Percentiles rank a stretch among this genome's conserved stretches.
These are phyloP conservation scores for Eupithecia inturbata DNA, from an alignment of 2,888 invertebrate species.

Conservation along the genomic window DNA sequence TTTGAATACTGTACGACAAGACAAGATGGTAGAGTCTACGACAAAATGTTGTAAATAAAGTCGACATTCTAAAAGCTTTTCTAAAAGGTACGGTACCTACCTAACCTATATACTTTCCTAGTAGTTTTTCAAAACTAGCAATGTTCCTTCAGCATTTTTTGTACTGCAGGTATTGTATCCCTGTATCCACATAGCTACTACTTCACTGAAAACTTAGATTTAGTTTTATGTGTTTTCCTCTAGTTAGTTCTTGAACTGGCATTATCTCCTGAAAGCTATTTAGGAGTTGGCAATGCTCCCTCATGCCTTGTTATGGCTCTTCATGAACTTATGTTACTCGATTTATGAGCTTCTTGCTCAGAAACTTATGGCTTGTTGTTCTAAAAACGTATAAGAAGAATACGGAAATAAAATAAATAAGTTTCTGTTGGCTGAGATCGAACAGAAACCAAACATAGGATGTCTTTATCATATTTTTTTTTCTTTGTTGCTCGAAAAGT, in stretches of 20 bases:
- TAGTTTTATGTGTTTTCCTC: slow-evolving; percentile 10
- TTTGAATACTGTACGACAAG: too few relatives aligned
- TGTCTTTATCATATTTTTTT: neutral
- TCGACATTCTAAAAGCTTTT: neutral
- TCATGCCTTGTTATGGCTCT: slow-evolving; percentile 20
- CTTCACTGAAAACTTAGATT: neutral
- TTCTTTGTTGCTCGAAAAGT: too few relatives aligned
- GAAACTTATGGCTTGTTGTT: slow-evolving; percentile 3
- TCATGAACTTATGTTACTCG: slow-evolving; percentile 14
- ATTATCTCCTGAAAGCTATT: slow-evolving; percentile 25
- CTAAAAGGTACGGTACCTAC: too few relatives aligned
- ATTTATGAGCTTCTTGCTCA: neutral
- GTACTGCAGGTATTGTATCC: neutral
- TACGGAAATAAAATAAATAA: neutral
- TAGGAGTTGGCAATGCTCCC: slow-evolving; percentile 31
- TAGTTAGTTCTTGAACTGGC: slow-evolving; percentile 20
- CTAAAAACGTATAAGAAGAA: neutral
- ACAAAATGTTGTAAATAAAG: neutral
- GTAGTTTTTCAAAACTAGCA: neutral
- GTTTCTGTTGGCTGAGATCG: neutral
- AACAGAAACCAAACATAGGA: neutral
- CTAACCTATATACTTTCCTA: neutral
- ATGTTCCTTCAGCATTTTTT: neutral
- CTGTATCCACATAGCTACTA: neutral
- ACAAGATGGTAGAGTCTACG: too few relatives aligned